Conservation (phyloP, 2,797 vertebrate genomes). For the Mallotus villosus region DNA sequence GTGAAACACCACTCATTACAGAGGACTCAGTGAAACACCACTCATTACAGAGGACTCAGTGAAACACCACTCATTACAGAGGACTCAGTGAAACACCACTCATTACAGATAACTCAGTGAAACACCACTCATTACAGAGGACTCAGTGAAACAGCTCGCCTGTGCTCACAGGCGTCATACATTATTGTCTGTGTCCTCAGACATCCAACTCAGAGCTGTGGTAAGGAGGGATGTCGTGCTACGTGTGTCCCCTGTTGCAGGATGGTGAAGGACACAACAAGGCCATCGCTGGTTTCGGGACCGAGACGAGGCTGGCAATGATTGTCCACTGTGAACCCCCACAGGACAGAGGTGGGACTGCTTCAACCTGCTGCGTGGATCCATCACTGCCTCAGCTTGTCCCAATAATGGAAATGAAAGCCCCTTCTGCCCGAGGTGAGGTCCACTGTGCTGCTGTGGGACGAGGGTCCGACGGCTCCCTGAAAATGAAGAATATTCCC, state of each 20-base stretch:
- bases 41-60: no score
- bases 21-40: no score
- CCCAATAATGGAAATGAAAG: constrained; percentile 57
- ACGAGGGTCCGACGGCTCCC: constrained; percentile 30
- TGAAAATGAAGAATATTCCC: constrained; percentile 36
- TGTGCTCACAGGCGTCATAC: neutral
- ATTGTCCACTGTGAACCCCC: constrained; percentile 55
- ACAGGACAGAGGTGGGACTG: constrained; percentile 50
- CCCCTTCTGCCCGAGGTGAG: neutral
- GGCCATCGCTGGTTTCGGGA: constrained; percentile 54
- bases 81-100: no score
- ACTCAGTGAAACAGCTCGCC: no score
- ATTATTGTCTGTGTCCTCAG: no score
- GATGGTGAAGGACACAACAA: constrained; percentile 45
- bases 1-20: no score
- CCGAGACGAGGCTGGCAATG: constrained; percentile 44
- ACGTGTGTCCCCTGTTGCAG: constrained; percentile 31
- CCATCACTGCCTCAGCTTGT: constrained; percentile 55
- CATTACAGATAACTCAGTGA: no score
- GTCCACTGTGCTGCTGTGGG: constrained; percentile 5
- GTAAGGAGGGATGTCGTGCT: no score
- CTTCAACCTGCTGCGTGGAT: constrained; percentile 48
- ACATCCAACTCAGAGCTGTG: no score
- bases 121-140: constrained; percentile 25
- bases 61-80: no score